Evolutionary conservation across 2,797 vertebrate species (phyloP), one percentile per base, ranked within the genome.

Genomic region (Cynodonichthys magdalenae): DNA sequence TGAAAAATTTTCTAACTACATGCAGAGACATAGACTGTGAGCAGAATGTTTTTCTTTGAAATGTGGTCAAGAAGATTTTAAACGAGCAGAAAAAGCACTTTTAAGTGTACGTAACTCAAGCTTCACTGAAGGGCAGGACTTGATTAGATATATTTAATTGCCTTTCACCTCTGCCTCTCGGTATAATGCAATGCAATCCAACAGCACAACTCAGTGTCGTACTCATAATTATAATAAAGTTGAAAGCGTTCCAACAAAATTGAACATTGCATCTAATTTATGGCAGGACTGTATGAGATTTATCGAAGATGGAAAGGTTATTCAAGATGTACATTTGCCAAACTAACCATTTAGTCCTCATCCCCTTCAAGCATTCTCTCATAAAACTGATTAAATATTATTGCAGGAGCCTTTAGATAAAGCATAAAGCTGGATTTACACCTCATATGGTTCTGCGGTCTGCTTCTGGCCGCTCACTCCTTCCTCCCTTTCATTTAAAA

Each of bases 381-480:
- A 59, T 61, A 15, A 44, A 67, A 55, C 24, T 54, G 31, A 60
- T 46, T 59, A 42, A 55, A 36, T 53, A 19, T 41, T 39, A 53
- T 65, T 57, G 53, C 45, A 44, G 44, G 50, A 15, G 42, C 19
- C 29, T 56, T 60, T 27, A 39, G n/a, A 48, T 29, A 53, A 59
- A 53, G 56, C 44, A 18, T 18, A 31, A 44, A 7, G 4, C 14
- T n/a, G 28, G 41, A 66, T 66, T 58, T 52, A 58, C 54, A 58
- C 18, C 15, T 51, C 39, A 1, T 29, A 54, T 41, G 31, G 17
- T 24, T 54, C 12, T 54, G 29, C 29, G 46, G 28, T 36, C 51
- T 18, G 28, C 19, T n/a, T 6, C 52, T 24, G 24, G 24, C 24
- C 3, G 24, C 24, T 55, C 14, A 5, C 15, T 24, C 42, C 20